A percentile compares a stretch with the other conserved stretches of the same genome.
These are phyloP conservation scores for Labia minor DNA, from an alignment of 2,888 invertebrate genomes.

Conservation along the genomic window DNA sequence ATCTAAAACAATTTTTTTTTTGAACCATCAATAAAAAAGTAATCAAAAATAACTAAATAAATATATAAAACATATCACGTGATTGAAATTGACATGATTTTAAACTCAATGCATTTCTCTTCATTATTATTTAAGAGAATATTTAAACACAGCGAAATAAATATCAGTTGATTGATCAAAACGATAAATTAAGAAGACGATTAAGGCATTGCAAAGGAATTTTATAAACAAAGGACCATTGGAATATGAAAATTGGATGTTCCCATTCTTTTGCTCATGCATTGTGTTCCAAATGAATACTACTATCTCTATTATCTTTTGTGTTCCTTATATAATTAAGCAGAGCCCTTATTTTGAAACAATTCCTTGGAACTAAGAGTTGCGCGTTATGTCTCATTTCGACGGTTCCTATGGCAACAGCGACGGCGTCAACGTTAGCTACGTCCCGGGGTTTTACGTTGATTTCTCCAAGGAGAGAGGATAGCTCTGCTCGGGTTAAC, in stretches of 20 bases:
- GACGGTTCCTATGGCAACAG: neutral
- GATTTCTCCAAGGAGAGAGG: slow-evolving; percentile 3
- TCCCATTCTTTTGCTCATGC: neutral
- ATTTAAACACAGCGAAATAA: too few relatives aligned
- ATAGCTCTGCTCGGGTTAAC: slow-evolving; percentile 13
- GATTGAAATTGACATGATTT: too few relatives aligned
- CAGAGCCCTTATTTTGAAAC: neutral
- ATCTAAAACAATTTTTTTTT: too few relatives aligned
- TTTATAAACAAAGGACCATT: too few relatives aligned
- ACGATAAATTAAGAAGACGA: too few relatives aligned
- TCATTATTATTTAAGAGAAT: too few relatives aligned
- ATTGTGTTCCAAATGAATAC: neutral
- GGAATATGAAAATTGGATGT: neutral
- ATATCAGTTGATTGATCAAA: too few relatives aligned
- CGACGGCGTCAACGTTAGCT: neutral
- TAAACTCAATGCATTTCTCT: too few relatives aligned
- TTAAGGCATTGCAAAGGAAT: too few relatives aligned
- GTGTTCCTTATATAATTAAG: neutral
- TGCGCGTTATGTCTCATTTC: neutral
- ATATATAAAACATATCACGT: too few relatives aligned
- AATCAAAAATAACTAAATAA: too few relatives aligned
- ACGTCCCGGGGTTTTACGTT: neutral
- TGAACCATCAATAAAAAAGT: too few relatives aligned
- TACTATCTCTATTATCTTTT: neutral
- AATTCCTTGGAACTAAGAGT: neutral